Percentiles rank a stretch among this genome's conserved stretches.
Evolutionary conservation across 2,113 vertebrate genomes (phyloP).

Genomic region (Naja naja): DNA sequence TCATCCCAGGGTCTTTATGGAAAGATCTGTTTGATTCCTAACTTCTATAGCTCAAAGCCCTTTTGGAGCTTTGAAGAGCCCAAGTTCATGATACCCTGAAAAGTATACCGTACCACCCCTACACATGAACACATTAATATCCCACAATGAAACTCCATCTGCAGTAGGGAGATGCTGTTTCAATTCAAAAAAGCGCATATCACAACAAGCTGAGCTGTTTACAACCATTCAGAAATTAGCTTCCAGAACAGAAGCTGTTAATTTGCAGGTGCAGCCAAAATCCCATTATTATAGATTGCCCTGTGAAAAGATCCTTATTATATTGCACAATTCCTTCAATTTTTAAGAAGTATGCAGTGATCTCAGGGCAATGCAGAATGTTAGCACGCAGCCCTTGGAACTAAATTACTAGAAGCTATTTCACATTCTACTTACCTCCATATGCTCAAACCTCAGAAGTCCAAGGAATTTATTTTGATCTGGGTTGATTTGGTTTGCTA

Average conservation of each 20-base stretch:
- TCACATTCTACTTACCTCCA: neutral
- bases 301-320: neutral
- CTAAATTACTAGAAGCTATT: neutral
- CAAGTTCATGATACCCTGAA: neutral
- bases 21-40: neutral
- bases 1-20: neutral
- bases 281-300: neutral
- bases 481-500: neutral
- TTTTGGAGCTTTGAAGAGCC: neutral
- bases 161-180: neutral
- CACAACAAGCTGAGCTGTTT: neutral
- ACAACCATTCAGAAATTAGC: neutral
- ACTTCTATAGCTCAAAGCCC: neutral
- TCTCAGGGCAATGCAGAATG: neutral
- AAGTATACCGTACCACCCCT: neutral
- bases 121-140: neutral
- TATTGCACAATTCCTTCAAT: fast-evolving
- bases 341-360: neutral
- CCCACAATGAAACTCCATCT: neutral
- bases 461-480: neutral
- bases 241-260: neutral
- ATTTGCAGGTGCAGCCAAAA: neutral
- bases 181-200: neutral
- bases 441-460: neutral
- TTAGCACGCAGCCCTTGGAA: neutral